phyloP scores from a whole-genome alignment of 92 coral and sea anemone species.

The Diadumene lineata region DNA sequence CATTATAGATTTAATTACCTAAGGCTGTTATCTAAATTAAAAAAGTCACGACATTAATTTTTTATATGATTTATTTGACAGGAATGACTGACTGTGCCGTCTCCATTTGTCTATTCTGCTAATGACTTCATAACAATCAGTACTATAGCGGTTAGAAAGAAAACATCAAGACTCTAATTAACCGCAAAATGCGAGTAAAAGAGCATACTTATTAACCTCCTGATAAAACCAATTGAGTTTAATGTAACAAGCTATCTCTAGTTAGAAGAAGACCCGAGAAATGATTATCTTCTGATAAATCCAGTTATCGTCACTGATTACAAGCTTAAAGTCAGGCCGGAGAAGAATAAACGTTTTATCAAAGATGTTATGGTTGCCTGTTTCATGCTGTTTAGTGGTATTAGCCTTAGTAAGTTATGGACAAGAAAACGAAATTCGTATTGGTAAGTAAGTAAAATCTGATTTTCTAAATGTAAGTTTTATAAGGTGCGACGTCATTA shows the following conservation, averaged over 20 bases:
- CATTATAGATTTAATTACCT: background rate
- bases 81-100: background rate
- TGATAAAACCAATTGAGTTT: too few relatives aligned
- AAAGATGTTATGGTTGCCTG: background rate
- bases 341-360: too few relatives aligned
- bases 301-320: too few relatives aligned
- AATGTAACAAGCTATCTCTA: too few relatives aligned
- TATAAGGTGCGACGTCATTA: too few relatives aligned
- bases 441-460: slow-evolving; percentile 11
- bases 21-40: background rate
- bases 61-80: background rate
- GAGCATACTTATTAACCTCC: background rate
- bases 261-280: too few relatives aligned
- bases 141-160: background rate
- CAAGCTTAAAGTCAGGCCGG: too few relatives aligned
- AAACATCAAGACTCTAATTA: too few relatives aligned
- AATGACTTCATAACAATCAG: background rate
- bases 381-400: background rate
- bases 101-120: background rate
- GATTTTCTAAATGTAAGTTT: background rate
- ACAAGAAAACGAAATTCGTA: slow-evolving; percentile 1
- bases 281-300: too few relatives aligned
- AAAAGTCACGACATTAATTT: background rate
- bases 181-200: background rate
- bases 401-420: background rate